A percentile compares a stretch with the other conserved stretches of the same genome.
phyloP scores from a whole-genome alignment of 2,797 vertebrate species.

The Characodon lateralis region DNA sequence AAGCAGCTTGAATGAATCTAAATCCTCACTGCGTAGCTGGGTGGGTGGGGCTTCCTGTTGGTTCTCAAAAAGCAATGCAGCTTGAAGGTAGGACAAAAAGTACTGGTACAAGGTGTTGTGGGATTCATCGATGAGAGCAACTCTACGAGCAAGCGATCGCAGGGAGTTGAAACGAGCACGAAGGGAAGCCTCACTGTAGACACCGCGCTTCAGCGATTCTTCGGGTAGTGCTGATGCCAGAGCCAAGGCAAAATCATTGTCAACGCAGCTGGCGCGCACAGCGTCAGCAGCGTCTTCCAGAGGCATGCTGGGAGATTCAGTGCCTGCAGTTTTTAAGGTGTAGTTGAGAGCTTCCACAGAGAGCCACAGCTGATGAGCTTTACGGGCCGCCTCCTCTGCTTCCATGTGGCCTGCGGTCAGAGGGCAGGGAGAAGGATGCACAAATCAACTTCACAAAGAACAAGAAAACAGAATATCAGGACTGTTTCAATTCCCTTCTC shows the following conservation, averaged over 20 bases:
- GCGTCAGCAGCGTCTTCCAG: constrained; percentile 83
- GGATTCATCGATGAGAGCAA: constrained; percentile 92
- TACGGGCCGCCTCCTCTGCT: constrained; percentile 91
- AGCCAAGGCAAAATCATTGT: constrained; percentile 87
- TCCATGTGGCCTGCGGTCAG: constrained; percentile 85
- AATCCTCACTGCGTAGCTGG: constrained; percentile 84
- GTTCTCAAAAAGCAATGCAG: constrained; percentile 87
- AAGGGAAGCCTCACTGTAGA: constrained; percentile 93
- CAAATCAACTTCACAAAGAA: background rate
- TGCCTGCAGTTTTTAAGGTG: constrained; percentile 82
- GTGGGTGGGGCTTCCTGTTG: constrained; percentile 85
- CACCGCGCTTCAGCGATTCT: constrained; percentile 87
- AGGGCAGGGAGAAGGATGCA: background rate
- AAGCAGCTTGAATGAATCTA: constrained; percentile 91
- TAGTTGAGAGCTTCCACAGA: constrained; percentile 91
- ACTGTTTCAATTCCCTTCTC: too few relatives aligned
- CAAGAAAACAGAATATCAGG: too few relatives aligned
- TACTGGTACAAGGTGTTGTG: constrained; percentile 96
- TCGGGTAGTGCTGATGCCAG: constrained; percentile 86
- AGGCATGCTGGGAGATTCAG: constrained; percentile 82
- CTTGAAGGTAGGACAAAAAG: constrained; percentile 94
- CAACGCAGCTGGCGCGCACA: constrained; percentile 81
- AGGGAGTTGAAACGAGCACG: constrained; percentile 87
- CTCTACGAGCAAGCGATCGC: constrained; percentile 87
- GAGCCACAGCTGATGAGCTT: constrained; percentile 94